Base-by-base conservation (phyloP, 1,140 invertebrate species). In the Heterodera schachtii region DNA sequence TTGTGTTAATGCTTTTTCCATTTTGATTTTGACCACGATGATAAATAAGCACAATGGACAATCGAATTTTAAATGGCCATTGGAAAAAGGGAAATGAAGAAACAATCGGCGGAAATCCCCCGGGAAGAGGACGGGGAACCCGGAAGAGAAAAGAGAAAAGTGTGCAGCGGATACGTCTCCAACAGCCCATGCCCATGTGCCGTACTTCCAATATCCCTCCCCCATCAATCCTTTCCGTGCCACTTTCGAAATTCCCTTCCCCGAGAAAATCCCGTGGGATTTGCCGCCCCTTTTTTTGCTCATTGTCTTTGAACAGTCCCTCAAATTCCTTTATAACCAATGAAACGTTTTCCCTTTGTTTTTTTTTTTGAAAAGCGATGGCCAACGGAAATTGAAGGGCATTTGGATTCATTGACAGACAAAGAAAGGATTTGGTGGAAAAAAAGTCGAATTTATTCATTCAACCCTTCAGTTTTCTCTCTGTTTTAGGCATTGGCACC, bases 171-270 rank as follows among this genome's bases (percentile, higher is more conserved):
- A 60, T 60, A 60, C 57, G 19, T 60, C 16, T 60, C 11, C 57
- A 60, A 31, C 49, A 71, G 13, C 19, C n/a, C 49, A 16, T 13
- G 13, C 44, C 9, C 44, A 13, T 73, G 3, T 73, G 9, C 16
- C 13, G 3, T 16, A 0, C 49, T 8, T 73, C 16, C 49, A 73
- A 13, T 19, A 9, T 9, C 19, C 49, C 71, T 9, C 19, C 71
- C 71, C 71, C 44, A 73, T 73, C 71, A 46, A 73, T 47, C 13
- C 44, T 19, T 71, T 47, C 49, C 49, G 44, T 73, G 5, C 71
- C 44, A 47, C 4, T 52, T 73, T 52, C 71, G 49, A 73, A 47
- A 47, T 71, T 71, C 49, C 49, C 49, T 19, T 8, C 71, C 13
- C 71, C 8, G 4, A 11, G 57, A 16, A 3, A 19, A 60, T 60